Evolutionary conservation across 2,888 invertebrate species (phyloP).

Genomic region (Agrochola lychnidis): DNA sequence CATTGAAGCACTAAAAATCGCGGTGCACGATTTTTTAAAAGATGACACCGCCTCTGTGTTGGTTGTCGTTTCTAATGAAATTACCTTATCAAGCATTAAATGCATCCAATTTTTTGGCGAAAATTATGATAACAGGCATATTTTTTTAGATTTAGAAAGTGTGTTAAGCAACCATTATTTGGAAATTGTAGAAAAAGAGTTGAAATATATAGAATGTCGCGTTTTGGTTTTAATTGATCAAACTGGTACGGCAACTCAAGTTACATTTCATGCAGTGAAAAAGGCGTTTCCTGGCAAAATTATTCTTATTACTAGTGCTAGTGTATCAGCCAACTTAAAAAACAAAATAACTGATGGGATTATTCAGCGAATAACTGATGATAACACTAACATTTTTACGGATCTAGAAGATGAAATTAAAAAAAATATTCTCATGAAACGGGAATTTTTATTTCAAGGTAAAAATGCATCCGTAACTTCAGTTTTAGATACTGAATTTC

Average conservation of each 20-base stretch:
- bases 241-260: background rate
- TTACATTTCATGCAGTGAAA: background rate
- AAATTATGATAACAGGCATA: background rate
- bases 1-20: constrained; percentile 13
- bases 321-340: background rate
- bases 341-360: background rate
- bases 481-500: constrained; percentile 8
- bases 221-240: constrained; percentile 21
- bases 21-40: background rate
- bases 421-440: too few relatives aligned
- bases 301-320: constrained; percentile 25
- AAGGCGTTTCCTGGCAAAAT: constrained; percentile 33
- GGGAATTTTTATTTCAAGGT: constrained; percentile 42
- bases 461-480: background rate
- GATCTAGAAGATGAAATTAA: too few relatives aligned
- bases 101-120: constrained; percentile 9
- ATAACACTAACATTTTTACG: constrained; percentile 14
- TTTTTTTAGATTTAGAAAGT: constrained; percentile 38
- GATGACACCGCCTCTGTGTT: constrained; percentile 12
- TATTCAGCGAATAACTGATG: too few relatives aligned
- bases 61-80: constrained; percentile 24
- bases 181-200: constrained; percentile 20
- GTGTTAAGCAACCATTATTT: constrained; percentile 15
- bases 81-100: constrained; percentile 40
- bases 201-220: background rate